phyloP scores from a whole-genome alignment of 2,797 vertebrate species.

The Hapalemur alaotrensis region DNA sequence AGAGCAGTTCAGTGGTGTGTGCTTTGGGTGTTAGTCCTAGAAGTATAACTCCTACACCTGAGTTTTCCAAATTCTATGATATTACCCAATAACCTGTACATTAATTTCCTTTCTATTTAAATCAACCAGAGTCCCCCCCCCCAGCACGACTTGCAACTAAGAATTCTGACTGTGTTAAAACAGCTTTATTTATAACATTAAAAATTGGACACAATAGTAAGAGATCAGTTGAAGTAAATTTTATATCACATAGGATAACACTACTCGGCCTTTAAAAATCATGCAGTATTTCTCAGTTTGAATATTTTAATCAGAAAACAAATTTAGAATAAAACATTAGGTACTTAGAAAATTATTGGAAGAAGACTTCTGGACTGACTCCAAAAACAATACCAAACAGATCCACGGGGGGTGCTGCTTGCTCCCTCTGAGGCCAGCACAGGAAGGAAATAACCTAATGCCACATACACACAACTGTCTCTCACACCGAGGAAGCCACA shows the following conservation, averaged over 20 bases:
- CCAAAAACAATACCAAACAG: not conserved
- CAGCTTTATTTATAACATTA: not conserved
- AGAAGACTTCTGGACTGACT: not conserved
- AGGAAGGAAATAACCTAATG: not conserved
- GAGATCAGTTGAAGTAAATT: not conserved
- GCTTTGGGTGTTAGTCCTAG: not conserved
- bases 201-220: constrained; percentile 9
- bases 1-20: not conserved
- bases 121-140: not conserved
- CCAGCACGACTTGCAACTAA: not conserved
- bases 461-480: not conserved
- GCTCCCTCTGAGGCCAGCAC: not conserved
- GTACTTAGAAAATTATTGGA: not conserved
- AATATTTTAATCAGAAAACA: not conserved
- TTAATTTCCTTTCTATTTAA: constrained; percentile 14
- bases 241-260: not conserved
- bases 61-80: not conserved
- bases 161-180: not conserved
- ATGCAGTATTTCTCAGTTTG: not conserved
- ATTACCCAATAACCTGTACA: not conserved
- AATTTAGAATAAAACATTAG: not conserved
- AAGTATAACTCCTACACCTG: not conserved
- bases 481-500: not conserved
- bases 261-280: not conserved
- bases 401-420: not conserved